Conservation (phyloP, 2,888 invertebrate genomes). For the Drosophila differens region DNA sequence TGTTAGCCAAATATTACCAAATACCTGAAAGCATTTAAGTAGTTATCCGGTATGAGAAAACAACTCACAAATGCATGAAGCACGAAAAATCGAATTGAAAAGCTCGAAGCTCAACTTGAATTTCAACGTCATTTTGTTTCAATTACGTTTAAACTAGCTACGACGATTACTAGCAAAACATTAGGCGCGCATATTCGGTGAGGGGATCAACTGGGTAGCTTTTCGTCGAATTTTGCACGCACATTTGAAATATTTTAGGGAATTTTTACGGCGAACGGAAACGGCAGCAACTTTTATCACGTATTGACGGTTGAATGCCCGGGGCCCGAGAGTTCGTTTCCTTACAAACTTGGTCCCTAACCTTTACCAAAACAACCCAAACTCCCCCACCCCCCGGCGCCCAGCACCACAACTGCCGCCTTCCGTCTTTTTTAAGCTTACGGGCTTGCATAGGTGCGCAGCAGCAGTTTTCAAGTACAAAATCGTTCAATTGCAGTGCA, state of each 20-base stretch:
- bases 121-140: slow-evolving; percentile 70
- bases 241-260: slow-evolving; percentile 74
- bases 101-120: slow-evolving; percentile 40
- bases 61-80: background rate
- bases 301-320: slow-evolving; percentile 72
- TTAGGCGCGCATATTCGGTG: slow-evolving; percentile 6
- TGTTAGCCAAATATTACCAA: background rate
- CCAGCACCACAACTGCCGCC: background rate
- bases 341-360: background rate
- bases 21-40: background rate
- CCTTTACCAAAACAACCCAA: background rate
- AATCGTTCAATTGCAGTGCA: slow-evolving; percentile 66
- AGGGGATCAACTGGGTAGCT: slow-evolving; percentile 1
- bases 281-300: slow-evolving; percentile 75
- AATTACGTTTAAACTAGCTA: slow-evolving; percentile 68
- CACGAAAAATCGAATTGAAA: background rate
- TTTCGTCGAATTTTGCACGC: slow-evolving; percentile 59
- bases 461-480: slow-evolving; percentile 57
- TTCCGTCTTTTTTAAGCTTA: slow-evolving; percentile 1
- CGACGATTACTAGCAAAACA: slow-evolving; percentile 31
- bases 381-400: no score
- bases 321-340: slow-evolving; percentile 15
- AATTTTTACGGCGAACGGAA: slow-evolving; percentile 67
- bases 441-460: slow-evolving; percentile 50
- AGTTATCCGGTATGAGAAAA: background rate